Evolutionary conservation across 64 coral and sea anemone genomes (phyloP).

Genomic region (Montipora foliosa): DNA sequence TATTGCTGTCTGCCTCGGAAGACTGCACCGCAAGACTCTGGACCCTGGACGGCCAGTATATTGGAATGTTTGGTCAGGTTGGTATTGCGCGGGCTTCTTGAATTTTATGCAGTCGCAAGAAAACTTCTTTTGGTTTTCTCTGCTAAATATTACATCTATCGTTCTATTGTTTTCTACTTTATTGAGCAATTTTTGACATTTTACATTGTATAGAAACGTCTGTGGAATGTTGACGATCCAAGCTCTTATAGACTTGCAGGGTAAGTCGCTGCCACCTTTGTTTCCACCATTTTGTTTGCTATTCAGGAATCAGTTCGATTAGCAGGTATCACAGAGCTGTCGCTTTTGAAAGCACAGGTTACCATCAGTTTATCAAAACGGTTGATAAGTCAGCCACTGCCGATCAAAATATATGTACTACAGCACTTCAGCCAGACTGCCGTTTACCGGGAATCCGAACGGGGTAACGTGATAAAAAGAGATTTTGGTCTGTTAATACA

Average conservation of each 20-base stretch:
- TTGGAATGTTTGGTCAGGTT: constrained; percentile 99
- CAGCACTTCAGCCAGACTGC: neutral
- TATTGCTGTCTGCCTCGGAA: constrained; percentile 83
- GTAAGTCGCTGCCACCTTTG: constrained; percentile 42
- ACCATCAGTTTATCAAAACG: too few relatives aligned
- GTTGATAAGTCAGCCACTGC: too few relatives aligned
- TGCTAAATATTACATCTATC: too few relatives aligned
- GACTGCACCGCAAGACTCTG: constrained; percentile 94
- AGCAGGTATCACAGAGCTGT: too few relatives aligned
- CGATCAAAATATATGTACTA: too few relatives aligned
- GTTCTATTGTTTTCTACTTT: too few relatives aligned
- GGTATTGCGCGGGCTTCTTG: too few relatives aligned
- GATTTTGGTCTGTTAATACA: neutral
- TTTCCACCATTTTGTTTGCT: too few relatives aligned
- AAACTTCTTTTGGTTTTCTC: neutral
- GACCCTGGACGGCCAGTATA: constrained; percentile 71
- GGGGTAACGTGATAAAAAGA: neutral
- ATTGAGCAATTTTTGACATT: neutral
- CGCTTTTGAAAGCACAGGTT: too few relatives aligned
- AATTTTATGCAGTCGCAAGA: too few relatives aligned
- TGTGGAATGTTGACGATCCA: constrained; percentile 83
- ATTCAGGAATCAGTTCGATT: too few relatives aligned
- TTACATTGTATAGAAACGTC: constrained; percentile 55
- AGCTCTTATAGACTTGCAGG: constrained; percentile 61
- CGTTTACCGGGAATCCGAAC: neutral